Evolutionary conservation across 2,797 vertebrate genomes (phyloP), one percentile per base, ranked within the genome.

Genomic region (Halcyon badia): DNA sequence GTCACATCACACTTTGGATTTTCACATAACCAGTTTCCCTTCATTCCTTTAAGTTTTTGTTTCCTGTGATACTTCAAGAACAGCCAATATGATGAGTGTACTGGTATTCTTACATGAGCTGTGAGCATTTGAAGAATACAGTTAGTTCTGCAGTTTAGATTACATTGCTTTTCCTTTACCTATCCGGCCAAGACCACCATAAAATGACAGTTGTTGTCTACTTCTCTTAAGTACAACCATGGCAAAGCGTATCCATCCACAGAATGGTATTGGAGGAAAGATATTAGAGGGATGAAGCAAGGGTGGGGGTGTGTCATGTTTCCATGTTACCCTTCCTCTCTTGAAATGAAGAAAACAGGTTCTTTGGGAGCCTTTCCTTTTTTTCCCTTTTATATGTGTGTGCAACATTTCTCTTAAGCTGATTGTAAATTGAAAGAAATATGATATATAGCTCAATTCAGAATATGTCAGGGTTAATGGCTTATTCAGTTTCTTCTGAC

Each of bases 31-130:
- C 44, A 21, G 3, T 85, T 80, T 89, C 14, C 39, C n/a, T 79
- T 77, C 5, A 3, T 76, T 89, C 28, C 35, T 80, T 66, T 66
- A 66, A 80, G 26, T n/a, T 81, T 76, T 83, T 5, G 1, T 58
- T 87, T 85, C 35, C 60, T 41, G 9, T 80, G 33, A 8, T 64
- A 25, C 51, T 94, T 83, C 20, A 70, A 75, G 52, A 81, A 42
- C 18, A 62, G 22, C 30, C n/a, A 62, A 0, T 57, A 5, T 56
- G 41, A 42, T 42, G 41, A 39, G 22, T 31, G 14, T 14, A 3
- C 18, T 28, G 15, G 1, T 76, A 51, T 54, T 76, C 0, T 0
- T 33, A 19, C 9, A 1, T 56, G 41, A 86, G 28, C 37, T 68
- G 5, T 37, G 33, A 37, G 16, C 19, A 26, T 56, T 65, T 60